Conservation (phyloP, 2,797 vertebrate species). For the Toxotes lorentzi region DNA sequence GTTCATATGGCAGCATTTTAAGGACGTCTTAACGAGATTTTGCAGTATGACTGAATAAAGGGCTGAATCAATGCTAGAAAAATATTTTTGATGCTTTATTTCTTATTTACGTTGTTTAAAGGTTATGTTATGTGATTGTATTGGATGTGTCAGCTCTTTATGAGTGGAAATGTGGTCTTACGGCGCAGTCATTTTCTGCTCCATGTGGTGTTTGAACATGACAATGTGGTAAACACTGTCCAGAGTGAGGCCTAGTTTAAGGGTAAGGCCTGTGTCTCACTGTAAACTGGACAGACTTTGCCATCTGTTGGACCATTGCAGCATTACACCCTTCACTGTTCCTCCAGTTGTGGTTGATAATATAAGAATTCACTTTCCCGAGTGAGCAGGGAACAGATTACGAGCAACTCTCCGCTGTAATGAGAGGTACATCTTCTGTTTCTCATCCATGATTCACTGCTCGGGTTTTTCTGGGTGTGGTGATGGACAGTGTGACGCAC, state of each 20-base stretch:
- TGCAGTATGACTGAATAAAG: neutral
- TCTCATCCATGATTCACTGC: slow-evolving; percentile 23
- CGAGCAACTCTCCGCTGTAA: neutral
- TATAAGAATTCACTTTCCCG: neutral
- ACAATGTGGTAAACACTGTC: slow-evolving; percentile 49
- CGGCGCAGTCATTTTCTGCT: slow-evolving; percentile 5
- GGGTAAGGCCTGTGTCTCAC: slow-evolving; percentile 43
- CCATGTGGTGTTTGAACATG: slow-evolving; percentile 22
- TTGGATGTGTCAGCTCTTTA: neutral
- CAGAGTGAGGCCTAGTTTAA: slow-evolving; percentile 59
- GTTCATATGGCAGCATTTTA: neutral
- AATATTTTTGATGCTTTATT: neutral
- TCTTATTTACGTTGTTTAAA: neutral
- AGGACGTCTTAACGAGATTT: neutral
- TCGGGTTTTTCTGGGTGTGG: slow-evolving; percentile 26
- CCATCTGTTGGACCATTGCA: slow-evolving; percentile 72
- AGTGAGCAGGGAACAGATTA: neutral
- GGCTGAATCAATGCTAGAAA: neutral
- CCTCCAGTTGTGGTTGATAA: neutral
- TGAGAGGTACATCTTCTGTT: neutral
- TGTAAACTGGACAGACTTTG: slow-evolving; percentile 59
- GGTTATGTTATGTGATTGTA: neutral
- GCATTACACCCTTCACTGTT: slow-evolving; percentile 48
- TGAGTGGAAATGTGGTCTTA: neutral
- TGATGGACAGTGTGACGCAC: neutral